Base-by-base conservation (phyloP, 2,888 invertebrate genomes). In the Coronaproctus castanopsis region DNA sequence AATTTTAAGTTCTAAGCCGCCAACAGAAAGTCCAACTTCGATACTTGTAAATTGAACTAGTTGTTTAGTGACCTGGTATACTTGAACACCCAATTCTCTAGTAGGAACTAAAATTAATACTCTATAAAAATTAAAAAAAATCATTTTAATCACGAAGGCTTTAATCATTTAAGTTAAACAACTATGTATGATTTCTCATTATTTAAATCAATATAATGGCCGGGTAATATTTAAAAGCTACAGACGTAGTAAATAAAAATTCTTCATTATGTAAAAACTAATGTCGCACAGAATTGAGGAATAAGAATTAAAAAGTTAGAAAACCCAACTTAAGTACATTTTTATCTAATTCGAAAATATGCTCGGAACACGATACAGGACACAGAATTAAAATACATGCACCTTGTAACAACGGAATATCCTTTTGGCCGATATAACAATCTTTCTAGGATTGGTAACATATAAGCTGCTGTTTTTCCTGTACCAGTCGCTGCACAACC, bases 401-500 rank as follows among this genome's bases (percentile, higher is more conserved):
- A 68, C 68, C 67, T 65, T 1, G 68, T 69, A 19, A 66, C 63
- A 24, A 75, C 77, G 5, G 67, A 67, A 67, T 72, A 81, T 24
- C 82, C 79, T 48, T 80, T 76, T 0, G 93, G 86, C 65, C 87
- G 82, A 71, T 88, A 96, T 14, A 97, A 72, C 62, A 98, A 77
- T 63, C 97, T 78, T 74, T 98, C 98, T 57, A 98, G 70, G 1
- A 95, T 92, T 0, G 98, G 98, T 66, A 98, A 74, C 90, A 98
- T 96, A 72, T 96, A 98, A 0, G 98, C 97, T 0, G 93, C 95
- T 0, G 98, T 98, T 78, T 99, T 98, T 58, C 97, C 96, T 5
- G 89, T 86, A 57, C 98, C 98, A 0, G 97, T 98, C 0, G 96
- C 95, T 24, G 98, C 97, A 76, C 97, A 98, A 10, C 95, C 98